phyloP scores from a whole-genome alignment of 2,888 invertebrate genomes.

The Plagodis dolabraria region DNA sequence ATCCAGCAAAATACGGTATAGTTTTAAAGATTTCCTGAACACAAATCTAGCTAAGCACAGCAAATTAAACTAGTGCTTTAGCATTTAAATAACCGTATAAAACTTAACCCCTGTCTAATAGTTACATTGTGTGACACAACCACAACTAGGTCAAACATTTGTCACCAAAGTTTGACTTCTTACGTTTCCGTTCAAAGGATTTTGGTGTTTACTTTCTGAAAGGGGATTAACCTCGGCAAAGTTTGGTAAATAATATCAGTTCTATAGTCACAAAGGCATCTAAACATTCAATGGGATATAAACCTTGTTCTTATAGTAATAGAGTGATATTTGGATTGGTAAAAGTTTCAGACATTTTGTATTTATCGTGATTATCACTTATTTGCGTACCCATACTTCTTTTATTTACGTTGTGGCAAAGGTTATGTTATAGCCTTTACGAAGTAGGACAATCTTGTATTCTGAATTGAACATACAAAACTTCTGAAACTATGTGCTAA shows the following conservation, averaged over 20 bases:
- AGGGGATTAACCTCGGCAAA: conserved; percentile 39
- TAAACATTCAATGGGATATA: conserved; percentile 3
- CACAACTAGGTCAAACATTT: conserved; percentile 41
- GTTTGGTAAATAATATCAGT: conserved; percentile 39
- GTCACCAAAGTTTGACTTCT: conserved; percentile 37
- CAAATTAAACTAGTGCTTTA: not conserved
- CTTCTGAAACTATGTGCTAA: conserved; percentile 10
- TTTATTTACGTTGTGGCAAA: too few species aligned
- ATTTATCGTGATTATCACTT: conserved; percentile 2
- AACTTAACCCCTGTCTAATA: conserved; percentile 17
- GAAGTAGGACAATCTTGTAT: too few species aligned
- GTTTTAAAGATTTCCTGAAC: too few species aligned
- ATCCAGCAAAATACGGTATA: too few species aligned
- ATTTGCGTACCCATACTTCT: conserved; percentile 1
- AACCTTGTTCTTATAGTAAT: conserved; percentile 12
- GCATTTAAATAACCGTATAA: not conserved
- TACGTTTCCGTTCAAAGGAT: conserved; percentile 37
- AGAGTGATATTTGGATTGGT: conserved; percentile 5
- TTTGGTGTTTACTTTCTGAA: conserved; percentile 37
- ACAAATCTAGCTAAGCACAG: not conserved
- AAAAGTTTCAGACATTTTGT: conserved; percentile 3
- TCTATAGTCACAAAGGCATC: conserved; percentile 30
- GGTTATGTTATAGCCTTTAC: too few species aligned
- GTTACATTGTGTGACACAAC: conserved; percentile 20
- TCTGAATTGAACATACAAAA: not conserved